Conservation (phyloP, 2,888 invertebrate species). For the Esperia sulphurella region DNA sequence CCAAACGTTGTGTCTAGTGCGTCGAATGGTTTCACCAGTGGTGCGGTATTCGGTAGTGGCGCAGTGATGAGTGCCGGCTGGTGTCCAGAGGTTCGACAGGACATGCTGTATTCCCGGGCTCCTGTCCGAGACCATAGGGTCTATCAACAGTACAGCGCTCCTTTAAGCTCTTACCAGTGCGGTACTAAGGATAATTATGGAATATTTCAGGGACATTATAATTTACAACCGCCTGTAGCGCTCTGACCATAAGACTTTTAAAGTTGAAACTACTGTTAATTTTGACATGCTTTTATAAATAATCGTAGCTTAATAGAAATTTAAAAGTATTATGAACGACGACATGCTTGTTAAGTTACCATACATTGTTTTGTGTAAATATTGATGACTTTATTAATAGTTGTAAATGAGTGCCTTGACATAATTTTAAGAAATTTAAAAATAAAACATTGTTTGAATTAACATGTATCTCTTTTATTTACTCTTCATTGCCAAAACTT, state of each 20-base stretch:
- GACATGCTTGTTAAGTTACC: conserved; percentile 47
- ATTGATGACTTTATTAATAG: not conserved
- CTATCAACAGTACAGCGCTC: conserved; percentile 62
- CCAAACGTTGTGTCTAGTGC: conserved; percentile 42
- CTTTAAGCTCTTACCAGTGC: conserved; percentile 64
- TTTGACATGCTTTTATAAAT: conserved; percentile 5
- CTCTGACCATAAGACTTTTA: conserved; percentile 54
- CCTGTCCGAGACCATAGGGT: conserved; percentile 51
- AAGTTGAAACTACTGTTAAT: conserved; percentile 18
- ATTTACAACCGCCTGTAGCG: conserved; percentile 66
- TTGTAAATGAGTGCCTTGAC: conserved; percentile 13
- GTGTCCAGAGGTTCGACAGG: conserved; percentile 61
- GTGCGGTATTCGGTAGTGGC: conserved; percentile 41
- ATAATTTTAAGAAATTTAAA: conserved; percentile 2
- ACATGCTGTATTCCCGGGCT: conserved; percentile 48
- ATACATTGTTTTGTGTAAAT: conserved; percentile 38
- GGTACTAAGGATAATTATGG: conserved; percentile 69
- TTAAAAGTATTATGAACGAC: conserved; percentile 8
- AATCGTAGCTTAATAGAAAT: conserved; percentile 4
- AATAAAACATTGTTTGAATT: not conserved
- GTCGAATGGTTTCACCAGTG: conserved; percentile 40
- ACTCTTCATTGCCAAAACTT: not conserved
- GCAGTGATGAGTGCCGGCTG: conserved; percentile 49
- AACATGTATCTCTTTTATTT: not conserved
- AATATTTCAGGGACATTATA: conserved; percentile 73